Conservation (phyloP, 2,888 invertebrate species). For the Gnatocerus cornutus region DNA sequence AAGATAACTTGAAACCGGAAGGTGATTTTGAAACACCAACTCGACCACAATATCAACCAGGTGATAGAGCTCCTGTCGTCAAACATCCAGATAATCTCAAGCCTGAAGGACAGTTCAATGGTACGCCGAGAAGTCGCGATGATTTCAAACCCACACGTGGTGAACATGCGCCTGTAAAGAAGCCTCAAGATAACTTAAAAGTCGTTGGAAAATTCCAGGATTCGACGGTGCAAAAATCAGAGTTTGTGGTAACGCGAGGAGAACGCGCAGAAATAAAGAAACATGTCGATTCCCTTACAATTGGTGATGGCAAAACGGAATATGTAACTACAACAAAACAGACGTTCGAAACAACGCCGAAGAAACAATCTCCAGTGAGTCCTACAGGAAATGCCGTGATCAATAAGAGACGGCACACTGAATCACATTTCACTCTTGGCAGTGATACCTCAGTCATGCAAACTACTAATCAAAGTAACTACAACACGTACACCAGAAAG, state of each 20-base stretch:
- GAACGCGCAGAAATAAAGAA: slow-evolving; percentile 72
- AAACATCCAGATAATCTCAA: slow-evolving; percentile 71
- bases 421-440: slow-evolving; percentile 79
- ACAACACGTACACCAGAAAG: slow-evolving; percentile 66
- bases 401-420: slow-evolving; percentile 77
- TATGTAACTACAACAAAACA: slow-evolving; percentile 72
- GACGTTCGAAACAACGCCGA: slow-evolving; percentile 74
- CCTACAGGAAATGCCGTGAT: slow-evolving; percentile 69
- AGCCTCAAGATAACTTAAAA: slow-evolving; percentile 75
- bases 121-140: slow-evolving; percentile 69
- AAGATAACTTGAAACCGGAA: slow-evolving; percentile 76
- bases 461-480: slow-evolving; percentile 77
- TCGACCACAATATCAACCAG: slow-evolving; percentile 68
- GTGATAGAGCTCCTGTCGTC: slow-evolving; percentile 64
- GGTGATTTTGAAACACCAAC: slow-evolving; percentile 73
- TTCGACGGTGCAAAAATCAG: slow-evolving; percentile 70
- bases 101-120: slow-evolving; percentile 73
- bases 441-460: slow-evolving; percentile 73
- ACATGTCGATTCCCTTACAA: slow-evolving; percentile 72
- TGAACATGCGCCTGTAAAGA: slow-evolving; percentile 72
- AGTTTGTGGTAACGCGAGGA: slow-evolving; percentile 71
- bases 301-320: slow-evolving; percentile 73
- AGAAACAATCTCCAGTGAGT: slow-evolving; percentile 71
- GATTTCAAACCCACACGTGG: slow-evolving; percentile 70
- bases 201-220: slow-evolving; percentile 73